Conservation (phyloP, 2,113 vertebrate species). For the Apteryx mantelli region DNA sequence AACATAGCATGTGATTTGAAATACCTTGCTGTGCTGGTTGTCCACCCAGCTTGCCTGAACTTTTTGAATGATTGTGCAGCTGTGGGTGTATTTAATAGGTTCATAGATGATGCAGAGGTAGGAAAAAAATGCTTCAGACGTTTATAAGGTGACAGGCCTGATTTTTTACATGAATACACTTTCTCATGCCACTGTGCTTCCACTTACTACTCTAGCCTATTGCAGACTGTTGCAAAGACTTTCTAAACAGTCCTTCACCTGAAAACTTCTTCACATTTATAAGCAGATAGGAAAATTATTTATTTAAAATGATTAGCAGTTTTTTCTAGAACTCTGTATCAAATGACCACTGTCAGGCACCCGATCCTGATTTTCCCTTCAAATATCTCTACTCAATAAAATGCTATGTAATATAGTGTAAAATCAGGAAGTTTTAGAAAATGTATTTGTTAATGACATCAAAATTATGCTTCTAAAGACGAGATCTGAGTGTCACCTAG, state of each 20-base stretch:
- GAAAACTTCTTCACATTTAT: not conserved
- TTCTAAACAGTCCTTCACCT: not conserved
- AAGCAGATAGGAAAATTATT: not conserved
- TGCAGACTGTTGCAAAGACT: not conserved
- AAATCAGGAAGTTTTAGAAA: not conserved
- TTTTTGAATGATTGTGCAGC: not conserved
- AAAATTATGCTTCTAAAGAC: not conserved
- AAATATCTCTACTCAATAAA: not conserved
- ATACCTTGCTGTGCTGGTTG: not conserved
- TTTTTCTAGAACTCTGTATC: not conserved
- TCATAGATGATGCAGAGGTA: not conserved
- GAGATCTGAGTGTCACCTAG: not conserved
- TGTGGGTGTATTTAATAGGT: not conserved
- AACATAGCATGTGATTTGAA: not conserved
- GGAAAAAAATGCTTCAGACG: not conserved
- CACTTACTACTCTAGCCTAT: not conserved
- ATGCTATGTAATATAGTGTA: not conserved
- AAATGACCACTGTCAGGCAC: fast-evolving
- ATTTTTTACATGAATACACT: not conserved
- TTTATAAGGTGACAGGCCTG: not conserved
- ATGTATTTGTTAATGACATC: not conserved
- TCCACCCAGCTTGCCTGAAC: constrained; percentile 2
- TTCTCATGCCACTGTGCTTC: not conserved
- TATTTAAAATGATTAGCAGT: not conserved
- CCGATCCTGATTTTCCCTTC: not conserved